Base-by-base conservation (phyloP, 2,113 vertebrate species). In the Nettapus auritus region DNA sequence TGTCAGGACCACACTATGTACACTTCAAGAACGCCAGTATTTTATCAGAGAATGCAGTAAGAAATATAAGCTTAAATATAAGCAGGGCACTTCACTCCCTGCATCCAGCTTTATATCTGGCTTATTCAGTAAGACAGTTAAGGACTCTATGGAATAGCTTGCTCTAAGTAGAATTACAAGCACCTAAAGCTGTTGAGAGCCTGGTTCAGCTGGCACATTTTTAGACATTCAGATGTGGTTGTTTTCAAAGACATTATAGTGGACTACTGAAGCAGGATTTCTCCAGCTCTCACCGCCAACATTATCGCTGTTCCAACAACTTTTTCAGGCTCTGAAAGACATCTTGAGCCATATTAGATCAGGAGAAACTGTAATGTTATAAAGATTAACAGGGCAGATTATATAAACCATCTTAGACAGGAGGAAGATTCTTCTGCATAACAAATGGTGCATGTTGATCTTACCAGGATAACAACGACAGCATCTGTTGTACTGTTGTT, bases 401-500 rank as follows among this genome's bases (percentile, higher is more conserved):
- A 57, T 19, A 11, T 20, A 76, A 74, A 88, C 63, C 6, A 31
- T 7, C 11, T 82, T 15, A n/a, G 36, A 92, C 34, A 80, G 33
- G 1, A 57, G 80, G 36, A 42, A 89, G 67, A 13, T 42, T 60
- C 62, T 70, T 59, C 48, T 33, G 6, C 22, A 6, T 34, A 56
- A 77, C 33, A 63, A 83, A 86, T 77, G 38, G 5, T 53, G 46
- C 46, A 48, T 21, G 46, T 22, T 21, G 20, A 28, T n/a, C 48
- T 73, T 86, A 50, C 3, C 2, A 16, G n/a, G 59, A 19, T 60
- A 76, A 83, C 25, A 86, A 50, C 6, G 11, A 11, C 60, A 85
- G 25, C 17, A 42, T 40, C 55, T 66, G 29, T 70, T 3, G 0
- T n/a, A 33, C 8, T 42, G 25, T 28, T 1, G 1, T 0, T 66